A percentile compares a stretch with the other conserved stretches of the same genome.
Evolutionary conservation across 1,140 invertebrate genomes (phyloP).

Genomic region (Doryteuthis pealeii): DNA sequence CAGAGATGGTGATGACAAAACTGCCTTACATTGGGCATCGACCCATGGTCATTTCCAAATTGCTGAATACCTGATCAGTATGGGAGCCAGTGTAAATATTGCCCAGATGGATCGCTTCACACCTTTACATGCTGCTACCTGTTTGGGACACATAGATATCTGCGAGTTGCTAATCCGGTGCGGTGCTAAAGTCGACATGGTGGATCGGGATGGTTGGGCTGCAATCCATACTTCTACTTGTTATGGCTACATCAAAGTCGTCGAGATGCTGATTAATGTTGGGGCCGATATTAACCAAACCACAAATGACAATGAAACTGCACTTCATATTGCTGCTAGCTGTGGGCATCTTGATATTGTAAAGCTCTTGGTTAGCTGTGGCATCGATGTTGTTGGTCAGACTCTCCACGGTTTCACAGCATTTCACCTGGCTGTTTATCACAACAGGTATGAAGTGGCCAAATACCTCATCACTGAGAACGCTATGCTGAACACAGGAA

Average conservation of each 20-base stretch:
- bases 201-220: slow-evolving; percentile 49
- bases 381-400: slow-evolving; percentile 29
- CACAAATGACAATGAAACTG: slow-evolving; percentile 41
- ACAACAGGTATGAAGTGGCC: slow-evolving; percentile 39
- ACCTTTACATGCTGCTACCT: slow-evolving; percentile 46
- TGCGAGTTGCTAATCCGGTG: slow-evolving; percentile 35
- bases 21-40: slow-evolving; percentile 51
- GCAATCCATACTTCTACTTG: slow-evolving; percentile 48
- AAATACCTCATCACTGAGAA: slow-evolving; percentile 39
- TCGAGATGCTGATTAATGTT: slow-evolving; percentile 33
- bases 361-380: slow-evolving; percentile 30
- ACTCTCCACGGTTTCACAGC: slow-evolving; percentile 48
- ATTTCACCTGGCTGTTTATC: slow-evolving; percentile 44
- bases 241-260: slow-evolving; percentile 44
- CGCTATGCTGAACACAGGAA: slow-evolving; percentile 35
- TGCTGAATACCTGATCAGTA: slow-evolving; percentile 35
- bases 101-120: slow-evolving; percentile 50
- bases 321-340: slow-evolving; percentile 45
- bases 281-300: slow-evolving; percentile 32
- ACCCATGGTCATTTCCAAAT: slow-evolving; percentile 41
- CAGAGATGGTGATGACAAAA: slow-evolving; percentile 45
- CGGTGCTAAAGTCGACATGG: slow-evolving; percentile 39
- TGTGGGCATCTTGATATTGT: slow-evolving; percentile 39
- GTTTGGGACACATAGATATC: slow-evolving; percentile 42
- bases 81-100: slow-evolving; percentile 40